Conservation (phyloP, 2,797 vertebrate species). For the Zalophus californianus region DNA sequence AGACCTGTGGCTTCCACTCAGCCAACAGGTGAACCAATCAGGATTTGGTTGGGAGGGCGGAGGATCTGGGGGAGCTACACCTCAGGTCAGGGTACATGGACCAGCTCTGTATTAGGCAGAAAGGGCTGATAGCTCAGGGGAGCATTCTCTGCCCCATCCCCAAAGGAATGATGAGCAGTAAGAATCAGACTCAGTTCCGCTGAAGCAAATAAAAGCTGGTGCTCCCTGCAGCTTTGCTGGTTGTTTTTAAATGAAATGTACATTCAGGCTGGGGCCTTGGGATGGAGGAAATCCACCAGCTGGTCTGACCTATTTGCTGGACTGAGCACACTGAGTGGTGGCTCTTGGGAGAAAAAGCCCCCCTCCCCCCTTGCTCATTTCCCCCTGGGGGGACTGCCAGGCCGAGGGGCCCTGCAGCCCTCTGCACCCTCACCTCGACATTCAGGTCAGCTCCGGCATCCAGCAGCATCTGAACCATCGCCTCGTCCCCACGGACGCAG, state of each 20-base stretch:
- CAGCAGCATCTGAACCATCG: slow-evolving; percentile 99
- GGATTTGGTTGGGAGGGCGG: neutral
- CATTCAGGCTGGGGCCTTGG: neutral
- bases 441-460: slow-evolving; percentile 98
- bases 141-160: neutral
- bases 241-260: neutral
- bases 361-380: neutral
- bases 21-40: neutral
- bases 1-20: neutral
- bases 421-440: slow-evolving; percentile 94
- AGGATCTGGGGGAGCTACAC: neutral
- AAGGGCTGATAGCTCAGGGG: neutral
- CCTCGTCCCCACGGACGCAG: slow-evolving; percentile 97
- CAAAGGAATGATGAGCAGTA: neutral
- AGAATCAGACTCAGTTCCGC: fast-evolving
- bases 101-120: neutral
- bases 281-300: neutral
- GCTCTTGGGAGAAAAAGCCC: neutral
- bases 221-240: fast-evolving
- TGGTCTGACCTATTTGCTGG: neutral
- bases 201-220: slow-evolving; percentile 7
- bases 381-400: neutral
- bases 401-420: neutral
- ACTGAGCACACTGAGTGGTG: neutral
- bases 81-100: neutral